Percentiles rank a stretch among this genome's conserved stretches.
Conservation (phyloP, 2,113 vertebrate genomes). For the Sterrhoptilus dennistouni region DNA sequence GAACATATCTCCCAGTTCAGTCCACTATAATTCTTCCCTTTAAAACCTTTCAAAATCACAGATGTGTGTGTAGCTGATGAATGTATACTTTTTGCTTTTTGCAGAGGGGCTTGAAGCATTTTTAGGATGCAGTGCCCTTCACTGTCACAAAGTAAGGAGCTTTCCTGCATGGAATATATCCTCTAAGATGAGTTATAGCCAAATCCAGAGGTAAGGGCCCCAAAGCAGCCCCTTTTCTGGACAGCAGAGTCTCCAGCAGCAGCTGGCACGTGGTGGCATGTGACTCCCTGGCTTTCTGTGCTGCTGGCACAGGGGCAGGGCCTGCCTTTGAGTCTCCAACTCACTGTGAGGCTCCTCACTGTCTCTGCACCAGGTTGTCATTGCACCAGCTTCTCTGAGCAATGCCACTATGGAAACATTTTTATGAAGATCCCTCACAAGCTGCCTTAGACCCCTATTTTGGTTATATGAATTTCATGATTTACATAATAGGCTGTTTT, state of each 20-base stretch:
- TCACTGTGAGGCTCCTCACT: accelerated
- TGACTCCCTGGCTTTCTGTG: not conserved
- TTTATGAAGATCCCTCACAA: not conserved
- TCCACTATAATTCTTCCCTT: not conserved
- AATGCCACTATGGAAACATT: not conserved
- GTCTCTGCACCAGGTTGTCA: not conserved
- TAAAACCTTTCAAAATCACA: not conserved
- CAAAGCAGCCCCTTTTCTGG: not conserved
- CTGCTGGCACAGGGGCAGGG: not conserved
- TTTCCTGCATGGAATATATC: not conserved
- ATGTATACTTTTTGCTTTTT: not conserved
- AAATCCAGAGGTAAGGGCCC: not conserved
- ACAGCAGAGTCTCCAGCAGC: not conserved
- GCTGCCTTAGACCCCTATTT: not conserved
- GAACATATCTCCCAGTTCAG: not conserved
- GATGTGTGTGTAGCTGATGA: not conserved
- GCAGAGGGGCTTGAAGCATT: not conserved
- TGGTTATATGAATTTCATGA: not conserved
- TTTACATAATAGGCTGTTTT: not conserved
- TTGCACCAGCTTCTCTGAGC: not conserved
- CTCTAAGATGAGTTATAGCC: not conserved
- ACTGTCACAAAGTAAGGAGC: not conserved
- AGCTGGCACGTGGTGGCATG: accelerated
- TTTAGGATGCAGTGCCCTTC: not conserved
- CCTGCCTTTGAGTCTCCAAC: not conserved